Evolutionary conservation across 2,888 invertebrate species (phyloP).

Genomic region (Dusona sp.): DNA sequence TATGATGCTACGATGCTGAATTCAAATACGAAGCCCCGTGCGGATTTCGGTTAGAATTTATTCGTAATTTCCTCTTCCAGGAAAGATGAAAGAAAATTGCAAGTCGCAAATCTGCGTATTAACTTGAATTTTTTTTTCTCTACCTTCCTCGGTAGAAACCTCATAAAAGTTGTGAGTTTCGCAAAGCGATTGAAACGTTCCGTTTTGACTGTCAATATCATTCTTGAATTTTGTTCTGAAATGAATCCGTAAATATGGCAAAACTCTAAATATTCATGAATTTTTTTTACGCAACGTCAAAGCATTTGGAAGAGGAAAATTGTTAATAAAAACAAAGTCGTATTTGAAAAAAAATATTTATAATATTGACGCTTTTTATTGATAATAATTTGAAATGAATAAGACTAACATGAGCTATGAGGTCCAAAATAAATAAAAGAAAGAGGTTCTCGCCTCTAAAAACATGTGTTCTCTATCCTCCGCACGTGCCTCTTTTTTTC

Average conservation of each 20-base stretch:
- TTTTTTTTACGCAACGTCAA: neutral
- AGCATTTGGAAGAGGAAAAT: neutral
- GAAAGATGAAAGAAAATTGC: neutral
- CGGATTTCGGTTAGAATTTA: no score
- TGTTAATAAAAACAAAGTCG: neutral
- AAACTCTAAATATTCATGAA: neutral
- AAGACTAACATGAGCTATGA: neutral
- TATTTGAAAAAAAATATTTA: neutral
- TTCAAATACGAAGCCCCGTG: neutral
- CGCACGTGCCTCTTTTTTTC: conserved; percentile 12
- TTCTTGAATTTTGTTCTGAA: neutral
- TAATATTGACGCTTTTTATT: neutral
- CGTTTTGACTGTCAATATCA: neutral
- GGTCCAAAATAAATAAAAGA: neutral
- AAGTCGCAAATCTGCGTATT: neutral
- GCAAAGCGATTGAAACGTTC: neutral
- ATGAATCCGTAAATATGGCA: neutral
- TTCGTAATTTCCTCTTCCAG: neutral
- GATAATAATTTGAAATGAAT: neutral
- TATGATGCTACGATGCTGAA: neutral
- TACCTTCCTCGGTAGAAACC: neutral
- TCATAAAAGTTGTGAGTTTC: neutral
- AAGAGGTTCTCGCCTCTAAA: neutral
- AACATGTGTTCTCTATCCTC: conserved; percentile 3
- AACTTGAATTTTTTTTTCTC: neutral